A percentile compares a stretch with the other conserved stretches of the same genome.
phyloP scores from a whole-genome alignment of 2,113 vertebrate genomes.

The Vulpes vulpes region DNA sequence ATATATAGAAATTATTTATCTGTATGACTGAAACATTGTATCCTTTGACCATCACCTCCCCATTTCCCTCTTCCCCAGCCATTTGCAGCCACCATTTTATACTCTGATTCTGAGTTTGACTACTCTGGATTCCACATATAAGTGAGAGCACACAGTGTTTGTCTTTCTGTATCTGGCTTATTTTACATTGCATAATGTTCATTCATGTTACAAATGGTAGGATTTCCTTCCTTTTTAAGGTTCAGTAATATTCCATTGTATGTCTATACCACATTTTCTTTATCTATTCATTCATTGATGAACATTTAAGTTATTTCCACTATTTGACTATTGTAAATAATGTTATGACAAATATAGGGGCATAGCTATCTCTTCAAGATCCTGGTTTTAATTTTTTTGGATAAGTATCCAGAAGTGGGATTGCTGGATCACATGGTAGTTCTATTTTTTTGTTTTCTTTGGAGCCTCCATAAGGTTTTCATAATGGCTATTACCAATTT shows the following conservation, averaged over 20 bases:
- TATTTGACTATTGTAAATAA: neutral
- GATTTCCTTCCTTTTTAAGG: neutral
- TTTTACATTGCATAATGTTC: neutral
- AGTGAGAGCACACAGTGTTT: neutral
- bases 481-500: neutral
- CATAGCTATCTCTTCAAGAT: neutral
- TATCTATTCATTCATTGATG: neutral
- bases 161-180: neutral
- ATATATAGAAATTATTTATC: neutral
- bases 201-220: neutral
- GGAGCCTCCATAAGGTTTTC: neutral
- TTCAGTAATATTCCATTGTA: neutral
- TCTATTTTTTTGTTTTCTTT: neutral
- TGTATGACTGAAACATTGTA: neutral
- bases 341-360: neutral
- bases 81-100: neutral
- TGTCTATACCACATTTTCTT: neutral
- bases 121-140: neutral
- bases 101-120: neutral
- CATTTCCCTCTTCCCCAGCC: neutral
- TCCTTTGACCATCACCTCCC: neutral
- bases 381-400: neutral
- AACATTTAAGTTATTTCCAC: neutral
- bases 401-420: neutral
- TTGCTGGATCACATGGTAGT: neutral